Conservation (phyloP, 1,140 invertebrate species). For the Episyrphus balteatus region DNA sequence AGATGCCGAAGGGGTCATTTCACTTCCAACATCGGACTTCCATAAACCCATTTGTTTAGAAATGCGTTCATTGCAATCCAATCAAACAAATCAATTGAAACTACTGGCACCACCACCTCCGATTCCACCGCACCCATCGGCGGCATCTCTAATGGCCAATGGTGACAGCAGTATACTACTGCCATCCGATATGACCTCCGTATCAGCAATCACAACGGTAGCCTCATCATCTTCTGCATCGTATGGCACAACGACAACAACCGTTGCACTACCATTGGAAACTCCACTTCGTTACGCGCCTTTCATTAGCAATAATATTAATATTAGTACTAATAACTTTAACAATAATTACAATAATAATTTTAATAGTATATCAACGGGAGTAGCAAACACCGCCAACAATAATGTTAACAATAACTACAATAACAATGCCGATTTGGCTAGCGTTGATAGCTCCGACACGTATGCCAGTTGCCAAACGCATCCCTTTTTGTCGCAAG, state of each 20-base stretch:
- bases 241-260: conserved; percentile 31
- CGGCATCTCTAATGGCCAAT: conserved; percentile 3
- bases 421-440: conserved; percentile 50
- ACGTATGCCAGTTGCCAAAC: conserved; percentile 94
- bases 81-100: conserved; percentile 21
- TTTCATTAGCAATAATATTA: conserved; percentile 8
- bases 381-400: conserved; percentile 17
- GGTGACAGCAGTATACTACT: conserved; percentile 1
- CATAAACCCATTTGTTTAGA: conserved; percentile 65
- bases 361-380: conserved; percentile 30
- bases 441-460: conserved; percentile 74
- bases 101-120: conserved; percentile 11
- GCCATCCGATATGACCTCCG: conserved; percentile 1
- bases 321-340: conserved; percentile 15
- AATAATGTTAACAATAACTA: conserved; percentile 27
- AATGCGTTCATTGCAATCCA: conserved; percentile 38
- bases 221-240: conserved; percentile 33
- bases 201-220: conserved; percentile 20
- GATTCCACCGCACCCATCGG: not conserved
- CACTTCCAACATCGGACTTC: conserved; percentile 67
- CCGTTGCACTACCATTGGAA: conserved; percentile 31
- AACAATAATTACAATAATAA: conserved; percentile 42
- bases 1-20: conserved; percentile 76
- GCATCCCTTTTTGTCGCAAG: conserved; percentile 80
- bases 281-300: conserved; percentile 17